Base-by-base conservation (phyloP, 2,113 vertebrate genomes). In the Erythrolamprus reginae region DNA sequence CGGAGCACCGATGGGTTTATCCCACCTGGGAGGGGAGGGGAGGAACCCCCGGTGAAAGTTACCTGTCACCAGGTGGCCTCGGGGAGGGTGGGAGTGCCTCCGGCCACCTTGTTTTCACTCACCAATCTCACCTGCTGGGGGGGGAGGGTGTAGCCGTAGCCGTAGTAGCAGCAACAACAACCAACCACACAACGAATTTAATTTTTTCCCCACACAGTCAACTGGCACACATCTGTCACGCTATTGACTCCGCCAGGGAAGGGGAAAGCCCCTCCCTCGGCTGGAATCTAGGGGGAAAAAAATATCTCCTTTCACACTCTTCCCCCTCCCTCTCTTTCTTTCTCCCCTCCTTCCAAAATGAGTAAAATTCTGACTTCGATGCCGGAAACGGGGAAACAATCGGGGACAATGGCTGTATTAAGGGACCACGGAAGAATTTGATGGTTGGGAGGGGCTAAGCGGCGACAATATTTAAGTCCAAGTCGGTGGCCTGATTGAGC, bases 91-190 rank as follows among this genome's bases (percentile, higher is more conserved):
- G 91, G 93, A 85, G 92, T 93, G 93, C 95, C 51, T 52, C 15
- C 88, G 52, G 0, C 91, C 92, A 90, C 55, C 1, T 94, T 94
- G 89, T 94, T 94, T 96, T 94, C 94, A 90, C 95, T 96, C 95
- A 95, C 96, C 96, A 94, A 90, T 94, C 91, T 95, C 95, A 96
- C 96, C 84, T 48, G 95, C 88, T 48, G 95, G 94, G 90, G 93
- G 94, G 95, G 95, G 94, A 90, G 89, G 90, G 94, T 5, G 17
- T 28, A n/a, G 26, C 33, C 5, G 48, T 93, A 90, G 92, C 93
- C 0, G 42, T 94, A 94, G 26, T 86, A 93, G 91, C 0, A 90
- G 88, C 10, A 93, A 92, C 95, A 88, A 17, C 38, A 82, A 8
- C 47, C 47, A 85, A 21, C 89, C 89, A 89, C 89, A 85, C 95